phyloP scores from a whole-genome alignment of 2,888 invertebrate genomes.

The Xylota sylvarum region DNA sequence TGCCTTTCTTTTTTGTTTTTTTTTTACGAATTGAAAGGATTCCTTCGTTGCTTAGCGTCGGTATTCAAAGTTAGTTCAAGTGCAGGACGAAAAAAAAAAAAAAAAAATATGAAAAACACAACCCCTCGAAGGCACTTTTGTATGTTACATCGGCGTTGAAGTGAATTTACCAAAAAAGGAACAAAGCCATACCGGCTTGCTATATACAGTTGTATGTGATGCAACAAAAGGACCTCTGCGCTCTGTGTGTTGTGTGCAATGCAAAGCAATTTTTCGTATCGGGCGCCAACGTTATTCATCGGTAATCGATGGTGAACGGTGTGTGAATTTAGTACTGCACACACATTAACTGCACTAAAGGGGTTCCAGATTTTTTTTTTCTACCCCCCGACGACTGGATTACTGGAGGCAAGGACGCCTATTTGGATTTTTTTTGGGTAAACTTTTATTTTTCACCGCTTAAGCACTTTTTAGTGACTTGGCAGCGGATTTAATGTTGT shows the following conservation, averaged over 20 bases:
- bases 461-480: conserved; percentile 64
- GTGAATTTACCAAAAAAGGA: conserved; percentile 52
- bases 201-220: not conserved
- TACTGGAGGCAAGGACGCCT: not conserved
- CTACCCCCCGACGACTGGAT: not conserved
- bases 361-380: conserved; percentile 1
- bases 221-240: conserved; percentile 30
- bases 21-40: conserved; percentile 36
- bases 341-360: conserved; percentile 44
- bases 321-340: conserved; percentile 49
- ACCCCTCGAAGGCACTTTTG: conserved; percentile 46
- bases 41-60: conserved; percentile 20
- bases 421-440: not conserved
- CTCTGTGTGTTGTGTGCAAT: conserved; percentile 16
- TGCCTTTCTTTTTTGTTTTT: not conserved
- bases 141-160: conserved; percentile 60
- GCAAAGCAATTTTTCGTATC: conserved; percentile 66
- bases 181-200: conserved; percentile 20
- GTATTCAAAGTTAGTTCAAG: conserved; percentile 64
- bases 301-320: conserved; percentile 59
- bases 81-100: conserved; percentile 37
- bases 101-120: conserved; percentile 4
- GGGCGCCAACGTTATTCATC: conserved; percentile 59
- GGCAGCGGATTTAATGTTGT: conserved; percentile 63
- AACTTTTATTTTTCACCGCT: not conserved